Conservation (phyloP, 2,113 vertebrate genomes). For the Pterocles orientalis region DNA sequence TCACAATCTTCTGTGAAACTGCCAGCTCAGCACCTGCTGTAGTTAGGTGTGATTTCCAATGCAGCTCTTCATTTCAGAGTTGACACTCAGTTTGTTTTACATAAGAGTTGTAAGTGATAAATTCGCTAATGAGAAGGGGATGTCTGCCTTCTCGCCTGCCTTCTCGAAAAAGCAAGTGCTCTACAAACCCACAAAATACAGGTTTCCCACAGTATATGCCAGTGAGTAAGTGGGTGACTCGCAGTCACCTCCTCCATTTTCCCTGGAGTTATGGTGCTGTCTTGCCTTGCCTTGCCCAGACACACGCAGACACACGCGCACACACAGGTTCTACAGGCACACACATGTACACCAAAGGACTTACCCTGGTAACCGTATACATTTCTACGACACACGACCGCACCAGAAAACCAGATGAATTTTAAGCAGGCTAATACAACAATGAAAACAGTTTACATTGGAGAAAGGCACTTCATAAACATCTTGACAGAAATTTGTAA, state of each 20-base stretch:
- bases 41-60: background rate
- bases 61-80: background rate
- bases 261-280: slow-evolving; percentile 4
- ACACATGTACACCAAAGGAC: background rate
- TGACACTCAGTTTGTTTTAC: background rate
- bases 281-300: slow-evolving; percentile 32
- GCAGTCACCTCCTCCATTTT: slow-evolving; percentile 17
- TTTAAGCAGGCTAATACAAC: background rate
- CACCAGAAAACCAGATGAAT: background rate
- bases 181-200: slow-evolving; percentile 12
- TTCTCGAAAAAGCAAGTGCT: background rate
- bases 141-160: background rate
- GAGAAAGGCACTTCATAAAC: background rate
- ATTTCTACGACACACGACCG: background rate
- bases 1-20: slow-evolving; percentile 63
- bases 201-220: slow-evolving; percentile 34
- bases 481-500: background rate
- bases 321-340: background rate
- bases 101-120: background rate
- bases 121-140: background rate
- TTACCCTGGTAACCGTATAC: background rate
- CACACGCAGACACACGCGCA: background rate
- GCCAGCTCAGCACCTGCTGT: slow-evolving; percentile 62
- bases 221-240: slow-evolving; percentile 49
- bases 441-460: background rate